Percentiles rank a stretch among this genome's conserved stretches.
Evolutionary conservation across 2,888 invertebrate species (phyloP).

Genomic region (Drosophila longiperda): DNA sequence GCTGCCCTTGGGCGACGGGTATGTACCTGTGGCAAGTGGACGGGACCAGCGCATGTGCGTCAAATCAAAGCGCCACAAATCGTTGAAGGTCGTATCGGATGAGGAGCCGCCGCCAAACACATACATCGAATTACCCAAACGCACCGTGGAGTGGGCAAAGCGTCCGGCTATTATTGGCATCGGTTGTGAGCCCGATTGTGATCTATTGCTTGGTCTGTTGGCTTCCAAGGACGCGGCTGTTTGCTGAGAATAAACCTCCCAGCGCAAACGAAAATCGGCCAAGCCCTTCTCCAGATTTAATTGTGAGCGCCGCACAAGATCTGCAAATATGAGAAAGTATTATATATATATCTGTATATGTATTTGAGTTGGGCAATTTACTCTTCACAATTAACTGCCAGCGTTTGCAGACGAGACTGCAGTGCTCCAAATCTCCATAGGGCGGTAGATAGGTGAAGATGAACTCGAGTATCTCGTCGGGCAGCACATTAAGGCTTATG

Average conservation of each 20-base stretch:
- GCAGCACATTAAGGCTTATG: constrained; percentile 88
- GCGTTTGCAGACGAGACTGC: constrained; percentile 93
- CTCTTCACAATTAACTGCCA: constrained; percentile 94
- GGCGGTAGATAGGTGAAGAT: constrained; percentile 95
- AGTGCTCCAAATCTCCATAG: constrained; percentile 94
- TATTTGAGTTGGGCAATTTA: constrained; percentile 83
- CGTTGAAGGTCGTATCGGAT: constrained; percentile 97
- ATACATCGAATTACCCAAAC: constrained; percentile 94
- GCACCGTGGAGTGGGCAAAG: constrained; percentile 96
- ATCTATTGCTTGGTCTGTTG: constrained; percentile 16
- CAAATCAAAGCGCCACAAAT: constrained; percentile 97
- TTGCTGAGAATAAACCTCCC: constrained; percentile 87
- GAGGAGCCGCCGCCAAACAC: constrained; percentile 98
- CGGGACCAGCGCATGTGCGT: constrained; percentile 93
- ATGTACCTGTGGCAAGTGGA: constrained; percentile 90
- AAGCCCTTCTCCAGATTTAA: constrained; percentile 91
- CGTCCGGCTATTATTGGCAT: constrained; percentile 93
- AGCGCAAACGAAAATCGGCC: constrained; percentile 90
- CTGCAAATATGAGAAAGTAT: constrained; percentile 85
- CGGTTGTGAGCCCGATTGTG: constrained; percentile 31
- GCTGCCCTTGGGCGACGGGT: constrained; percentile 98
- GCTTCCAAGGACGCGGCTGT: constrained; percentile 48
- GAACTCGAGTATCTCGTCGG: constrained; percentile 97
- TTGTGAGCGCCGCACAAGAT: constrained; percentile 91
- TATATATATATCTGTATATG: background rate